Evolutionary conservation across 92 coral and sea anemone genomes (phyloP), one percentile per base, ranked within the genome.

Genomic region (Epizoanthus rinbou): DNA sequence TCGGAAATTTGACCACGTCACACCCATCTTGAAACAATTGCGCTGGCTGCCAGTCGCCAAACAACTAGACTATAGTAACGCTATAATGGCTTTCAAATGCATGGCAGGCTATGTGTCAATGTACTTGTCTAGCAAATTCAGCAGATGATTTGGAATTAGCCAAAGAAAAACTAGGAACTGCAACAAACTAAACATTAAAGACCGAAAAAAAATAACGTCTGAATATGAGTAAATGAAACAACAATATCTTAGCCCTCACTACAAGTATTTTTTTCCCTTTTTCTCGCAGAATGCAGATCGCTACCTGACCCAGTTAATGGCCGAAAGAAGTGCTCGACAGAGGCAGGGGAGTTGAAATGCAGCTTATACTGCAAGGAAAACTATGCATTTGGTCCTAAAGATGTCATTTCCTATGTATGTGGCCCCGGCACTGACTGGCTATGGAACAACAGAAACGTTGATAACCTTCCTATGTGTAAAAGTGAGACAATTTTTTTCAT

Each of bases 401-500:
- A 80, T 66, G 63, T 79, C 15, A 86, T 86, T 15, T 35, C 13
- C 0, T 90, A 79, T 41, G 54, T 76, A 24, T 90, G 93, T 58
- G 93, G 93, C 7, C 93, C 93, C 45, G 88, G 83, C 52, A 90
- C 93, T 17, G 73, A 73, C 18, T 86, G 93, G 90, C 66, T 63
- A 74, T 90, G 90, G 93, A 84, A 86, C 86, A 62, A 67, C 47
- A 31, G 22, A 24, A 65, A 31, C 0, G 64, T 73, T 18, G 3
- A 82, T 7, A 57, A 3, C 0, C 19, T 82, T 41, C 87, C 92
- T 21, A n/a, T 31, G 43, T 89, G 92, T 64, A 37, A 76, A 45
- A 76, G 92, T 89, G 50, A 53, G 92, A 69, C 9, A 1, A 4
- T 1, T 58, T 14, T 47, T 7, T 4, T 47, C 14, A 7, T 47